Percentiles rank a stretch among this genome's conserved stretches.
phyloP scores from a whole-genome alignment of 2,888 invertebrate species.

The Biston betularia region DNA sequence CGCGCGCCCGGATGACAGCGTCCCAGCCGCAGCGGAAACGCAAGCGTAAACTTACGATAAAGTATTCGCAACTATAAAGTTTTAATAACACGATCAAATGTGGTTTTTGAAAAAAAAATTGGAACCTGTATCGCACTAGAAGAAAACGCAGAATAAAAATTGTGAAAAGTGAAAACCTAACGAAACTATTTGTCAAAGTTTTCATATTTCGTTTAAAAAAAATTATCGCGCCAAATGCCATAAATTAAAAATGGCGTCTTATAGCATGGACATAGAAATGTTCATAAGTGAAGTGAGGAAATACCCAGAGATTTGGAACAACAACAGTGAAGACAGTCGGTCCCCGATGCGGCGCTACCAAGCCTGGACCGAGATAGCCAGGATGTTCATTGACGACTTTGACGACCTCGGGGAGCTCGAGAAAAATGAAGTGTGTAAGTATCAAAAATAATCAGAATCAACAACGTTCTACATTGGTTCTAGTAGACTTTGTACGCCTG shows the following conservation, averaged over 20 bases:
- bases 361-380: slow-evolving; percentile 69
- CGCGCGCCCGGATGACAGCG: slow-evolving; percentile 56
- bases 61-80: slow-evolving; percentile 2
- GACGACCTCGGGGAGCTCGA: slow-evolving; percentile 62
- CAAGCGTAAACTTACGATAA: slow-evolving; percentile 15
- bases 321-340: slow-evolving; percentile 60
- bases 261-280: slow-evolving; percentile 55
- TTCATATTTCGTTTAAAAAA: not conserved
- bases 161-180: not conserved
- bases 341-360: slow-evolving; percentile 57
- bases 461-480: too few species aligned
- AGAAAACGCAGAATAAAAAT: not conserved
- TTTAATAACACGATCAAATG: not conserved
- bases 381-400: slow-evolving; percentile 64
- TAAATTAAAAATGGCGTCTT: slow-evolving; percentile 50
- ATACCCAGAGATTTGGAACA: slow-evolving; percentile 69
- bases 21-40: slow-evolving; percentile 49
- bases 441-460: too few species aligned
- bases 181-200: not conserved
- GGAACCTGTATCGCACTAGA: not conserved
- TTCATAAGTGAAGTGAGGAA: slow-evolving; percentile 74
- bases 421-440: slow-evolving; percentile 71
- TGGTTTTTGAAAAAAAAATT: too few species aligned
- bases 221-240: too few species aligned
- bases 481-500: too few species aligned